Percentiles rank a stretch among this genome's conserved stretches.
phyloP scores from a whole-genome alignment of 2,797 vertebrate species.

The Lophotriccus pileatus region DNA sequence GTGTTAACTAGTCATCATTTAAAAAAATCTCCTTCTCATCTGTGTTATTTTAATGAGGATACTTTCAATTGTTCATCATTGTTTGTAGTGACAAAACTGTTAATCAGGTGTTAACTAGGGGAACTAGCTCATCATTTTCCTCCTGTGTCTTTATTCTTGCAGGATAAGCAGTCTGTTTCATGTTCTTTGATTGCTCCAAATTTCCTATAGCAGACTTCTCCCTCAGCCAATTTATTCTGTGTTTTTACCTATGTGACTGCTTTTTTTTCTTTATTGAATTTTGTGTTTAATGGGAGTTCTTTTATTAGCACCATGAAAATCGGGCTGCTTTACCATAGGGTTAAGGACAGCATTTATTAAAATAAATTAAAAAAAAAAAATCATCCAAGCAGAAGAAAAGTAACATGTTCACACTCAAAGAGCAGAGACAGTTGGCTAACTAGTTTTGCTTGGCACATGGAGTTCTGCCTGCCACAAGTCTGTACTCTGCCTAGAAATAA shows the following conservation, averaged over 20 bases:
- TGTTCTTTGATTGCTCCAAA: background rate
- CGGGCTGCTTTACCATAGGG: background rate
- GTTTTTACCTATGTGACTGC: background rate
- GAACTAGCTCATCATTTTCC: background rate
- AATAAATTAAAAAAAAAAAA: background rate
- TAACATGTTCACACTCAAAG: background rate
- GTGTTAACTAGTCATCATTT: background rate
- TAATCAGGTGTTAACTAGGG: background rate
- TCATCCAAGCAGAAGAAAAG: background rate
- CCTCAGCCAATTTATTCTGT: background rate
- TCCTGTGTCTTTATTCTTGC: background rate
- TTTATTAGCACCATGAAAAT: background rate
- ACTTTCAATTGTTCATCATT: background rate
- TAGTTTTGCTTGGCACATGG: conserved; percentile 13
- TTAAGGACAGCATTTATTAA: background rate
- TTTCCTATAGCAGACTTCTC: background rate
- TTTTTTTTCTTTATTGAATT: background rate
- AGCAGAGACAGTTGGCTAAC: conserved; percentile 5
- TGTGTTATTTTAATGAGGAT: background rate
- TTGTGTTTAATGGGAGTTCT: background rate
- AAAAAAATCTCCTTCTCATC: background rate
- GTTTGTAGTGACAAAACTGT: background rate
- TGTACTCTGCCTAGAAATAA: conserved; percentile 25
- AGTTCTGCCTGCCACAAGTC: background rate
- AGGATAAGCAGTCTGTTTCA: background rate